Evolutionary conservation across 2,888 invertebrate genomes (phyloP).

Genomic region (Yponomeuta malinellus): DNA sequence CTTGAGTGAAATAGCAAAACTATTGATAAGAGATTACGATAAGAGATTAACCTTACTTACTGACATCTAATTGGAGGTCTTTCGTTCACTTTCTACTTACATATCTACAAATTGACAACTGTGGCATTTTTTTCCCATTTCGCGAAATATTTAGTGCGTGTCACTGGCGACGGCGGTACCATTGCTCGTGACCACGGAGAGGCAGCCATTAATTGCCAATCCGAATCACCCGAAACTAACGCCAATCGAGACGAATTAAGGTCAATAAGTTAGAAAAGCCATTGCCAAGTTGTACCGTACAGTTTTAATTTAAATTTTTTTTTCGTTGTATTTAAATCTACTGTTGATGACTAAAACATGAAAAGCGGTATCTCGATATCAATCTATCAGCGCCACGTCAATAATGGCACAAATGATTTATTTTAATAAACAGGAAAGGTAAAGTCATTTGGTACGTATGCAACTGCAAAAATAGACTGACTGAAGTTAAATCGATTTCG

Average conservation of each 20-base stretch:
- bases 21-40: too few relatives aligned
- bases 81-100: too few relatives aligned
- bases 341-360: not conserved
- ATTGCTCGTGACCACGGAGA: not conserved
- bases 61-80: too few relatives aligned
- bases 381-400: too few relatives aligned
- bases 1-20: not conserved
- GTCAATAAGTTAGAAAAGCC: constrained; percentile 25
- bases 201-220: not conserved
- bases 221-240: not conserved
- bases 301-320: constrained; percentile 15
- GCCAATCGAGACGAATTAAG: constrained; percentile 28
- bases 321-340: constrained; percentile 13
- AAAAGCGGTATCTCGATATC: not conserved
- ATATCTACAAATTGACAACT: too few relatives aligned
- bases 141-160: not conserved
- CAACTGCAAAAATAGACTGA: not conserved
- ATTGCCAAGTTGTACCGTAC: constrained; percentile 22
- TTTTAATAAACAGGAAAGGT: too few relatives aligned
- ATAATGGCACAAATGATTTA: too few relatives aligned
- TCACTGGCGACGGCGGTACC: not conserved
- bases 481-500: not conserved
- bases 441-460: not conserved
- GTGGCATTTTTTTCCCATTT: too few relatives aligned
- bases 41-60: too few relatives aligned